Base-by-base conservation (phyloP, 2,888 invertebrate genomes). In the Cosmia pyralina region DNA sequence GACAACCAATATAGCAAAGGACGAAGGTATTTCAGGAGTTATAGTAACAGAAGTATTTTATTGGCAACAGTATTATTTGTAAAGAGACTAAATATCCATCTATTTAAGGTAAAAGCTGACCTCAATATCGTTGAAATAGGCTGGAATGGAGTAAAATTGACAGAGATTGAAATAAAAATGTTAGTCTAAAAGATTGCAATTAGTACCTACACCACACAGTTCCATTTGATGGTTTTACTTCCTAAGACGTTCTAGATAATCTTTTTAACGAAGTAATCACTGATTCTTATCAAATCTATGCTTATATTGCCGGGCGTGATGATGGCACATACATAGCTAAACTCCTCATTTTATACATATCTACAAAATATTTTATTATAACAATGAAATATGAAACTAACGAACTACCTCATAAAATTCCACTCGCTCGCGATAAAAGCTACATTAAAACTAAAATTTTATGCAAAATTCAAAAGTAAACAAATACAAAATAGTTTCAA, bases 401-500 rank as follows among this genome's bases (percentile, higher is more conserved):
- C 8, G 1, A 19, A n/a, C 6, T 10, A 1, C 8, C 11, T 53
- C 52, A 55, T 7, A n/a, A 34, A 15, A 19, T 48, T 38, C 7
- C 15, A 46, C 10, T 15, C 0, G 22, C 11, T 55, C 2, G 41
- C 48, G 8, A 22, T 44, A 22, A 69, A 55, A 55, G 0, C 38
- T 10, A 22, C 34, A 63, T 76, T 55, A 50, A 57, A 46, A 62
- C 50, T 22, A 52, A 52, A 63, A 22, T 60, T 60, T 48, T 60
- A 1, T 10, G 3, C 19, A 50, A n/a, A 53, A 53, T n/a, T 55
- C 28, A 44, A 53, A 75, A 34, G n/a, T 57, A 55, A 64, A 59
- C 53, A 59, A 41, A 59, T 22, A 1, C 41, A 28, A 60, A 60
- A 60, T 71, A n/a, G 60, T 34, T 60, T 50, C 15, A 60, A 77